Base-by-base conservation (phyloP, 2,113 vertebrate genomes). In the Petromus typicus region DNA sequence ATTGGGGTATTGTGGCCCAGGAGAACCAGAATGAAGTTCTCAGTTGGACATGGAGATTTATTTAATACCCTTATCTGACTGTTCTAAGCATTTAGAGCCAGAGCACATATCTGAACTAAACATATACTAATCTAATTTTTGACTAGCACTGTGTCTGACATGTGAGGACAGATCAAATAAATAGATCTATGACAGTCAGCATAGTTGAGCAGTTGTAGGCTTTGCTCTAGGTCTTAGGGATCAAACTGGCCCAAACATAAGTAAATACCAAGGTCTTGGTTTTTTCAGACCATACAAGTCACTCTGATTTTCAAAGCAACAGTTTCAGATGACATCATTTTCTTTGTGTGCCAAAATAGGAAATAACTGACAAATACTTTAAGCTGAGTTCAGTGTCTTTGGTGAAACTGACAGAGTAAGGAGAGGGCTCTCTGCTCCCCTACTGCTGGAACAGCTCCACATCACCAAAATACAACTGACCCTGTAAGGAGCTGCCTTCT, bases 291-390 rank as follows among this genome's bases (percentile, higher is more conserved):
- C 23, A 22, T 48, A 18, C 11, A 75, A 87, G 45, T 87, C 11
- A 82, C 75, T 86, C 76, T 78, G 34, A 73, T 76, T 83, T 96
- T 75, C 54, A 61, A 89, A 89, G 64, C 48, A 63, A 66, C 40
- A 37, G 12, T 32, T 56, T 88, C 59, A 93, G 32, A 27, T 79
- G 59, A 75, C 32, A 76, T 67, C 32, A 37, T 91, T 93, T 91
- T 81, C 73, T 78, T 96, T 76, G 57, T 57, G 27, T 34, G 40
- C 23, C 67, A 93, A 91, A 54, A 73, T 57, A 14, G 37, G 32
- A n/a, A 17, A 48, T 45, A 88, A 30, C 48, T 64, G 16, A 9
- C 1, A n/a, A 90, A 23, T 34, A 59, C 22, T 67, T 88, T 86
- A 79, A 90, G 71, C n/a, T 71, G 56, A 94, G 13, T 59, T 34